phyloP scores from a whole-genome alignment of 2,888 invertebrate species.

The Marronus borbonicus region DNA sequence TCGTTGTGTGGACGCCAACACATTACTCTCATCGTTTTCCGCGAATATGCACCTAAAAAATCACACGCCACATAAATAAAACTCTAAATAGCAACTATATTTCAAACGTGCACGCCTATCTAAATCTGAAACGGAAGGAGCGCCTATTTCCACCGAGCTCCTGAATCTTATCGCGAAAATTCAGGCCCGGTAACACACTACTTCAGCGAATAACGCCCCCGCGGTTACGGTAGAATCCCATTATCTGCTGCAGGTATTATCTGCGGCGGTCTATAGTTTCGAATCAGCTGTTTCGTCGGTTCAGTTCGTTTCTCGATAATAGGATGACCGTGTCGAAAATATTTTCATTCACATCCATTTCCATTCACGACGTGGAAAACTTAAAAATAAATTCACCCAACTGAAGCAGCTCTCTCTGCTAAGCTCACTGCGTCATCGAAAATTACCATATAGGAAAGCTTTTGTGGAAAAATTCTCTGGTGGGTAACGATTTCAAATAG shows the following conservation, averaged over 20 bases:
- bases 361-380: neutral
- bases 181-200: conserved; percentile 51
- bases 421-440: no score
- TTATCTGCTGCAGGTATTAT: conserved; percentile 55
- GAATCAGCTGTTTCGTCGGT: conserved; percentile 18
- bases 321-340: conserved; percentile 15
- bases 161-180: conserved; percentile 50
- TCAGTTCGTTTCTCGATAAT: conserved; percentile 38
- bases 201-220: conserved; percentile 53
- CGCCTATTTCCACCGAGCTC: conserved; percentile 1
- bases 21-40: conserved; percentile 29
- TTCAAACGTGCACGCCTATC: conserved; percentile 25
- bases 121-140: conserved; percentile 24
- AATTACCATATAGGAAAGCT: no score
- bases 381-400: neutral
- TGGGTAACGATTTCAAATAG: no score
- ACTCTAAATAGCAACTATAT: conserved; percentile 23
- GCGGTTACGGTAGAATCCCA: conserved; percentile 49
- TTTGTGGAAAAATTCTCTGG: no score
- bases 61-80: conserved; percentile 23
- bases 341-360: conserved; percentile 32
- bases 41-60: conserved; percentile 1
- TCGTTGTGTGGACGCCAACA: neutral
- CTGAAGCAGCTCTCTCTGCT: no score
- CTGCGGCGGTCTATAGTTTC: conserved; percentile 28